A percentile compares a stretch with the other conserved stretches of the same genome.
These are phyloP conservation scores for Delphinus delphis DNA, from an alignment of 2,113 vertebrate species.

Conservation along the genomic window DNA sequence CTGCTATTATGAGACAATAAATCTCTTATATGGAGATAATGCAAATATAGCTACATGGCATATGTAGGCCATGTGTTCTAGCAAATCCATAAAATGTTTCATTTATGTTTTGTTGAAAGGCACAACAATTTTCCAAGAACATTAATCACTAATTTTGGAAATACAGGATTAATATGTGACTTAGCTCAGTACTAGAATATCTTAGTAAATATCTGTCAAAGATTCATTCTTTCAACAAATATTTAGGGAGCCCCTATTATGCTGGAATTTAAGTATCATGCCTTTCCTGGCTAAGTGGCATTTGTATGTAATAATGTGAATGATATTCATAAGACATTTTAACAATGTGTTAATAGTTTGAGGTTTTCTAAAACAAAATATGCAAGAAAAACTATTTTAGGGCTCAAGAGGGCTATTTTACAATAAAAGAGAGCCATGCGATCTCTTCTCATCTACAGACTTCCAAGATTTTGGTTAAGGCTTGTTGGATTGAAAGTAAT, in stretches of 20 bases:
- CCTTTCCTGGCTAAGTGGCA: neutral
- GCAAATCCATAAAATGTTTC: constrained; percentile 47
- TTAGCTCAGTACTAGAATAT: neutral
- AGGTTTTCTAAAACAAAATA: constrained; percentile 31
- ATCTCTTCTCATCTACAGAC: neutral
- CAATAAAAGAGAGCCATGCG: neutral
- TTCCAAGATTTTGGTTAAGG: neutral
- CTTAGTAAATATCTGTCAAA: constrained; percentile 39
- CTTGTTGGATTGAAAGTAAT: neutral
- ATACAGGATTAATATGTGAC: constrained; percentile 14
- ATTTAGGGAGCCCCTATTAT: neutral
- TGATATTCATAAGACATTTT: neutral
- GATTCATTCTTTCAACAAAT: constrained; percentile 21
- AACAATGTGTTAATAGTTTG: neutral
- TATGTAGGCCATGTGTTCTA: constrained; percentile 61
- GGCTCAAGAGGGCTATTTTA: neutral
- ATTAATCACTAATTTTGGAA: constrained; percentile 62
- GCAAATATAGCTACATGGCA: constrained; percentile 48
- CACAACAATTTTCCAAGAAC: constrained; percentile 49
- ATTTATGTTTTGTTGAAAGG: constrained; percentile 69
- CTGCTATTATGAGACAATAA: constrained; percentile 61
- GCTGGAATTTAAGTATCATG: neutral
- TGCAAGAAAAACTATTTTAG: constrained; percentile 11
- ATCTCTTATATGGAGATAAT: constrained; percentile 58
- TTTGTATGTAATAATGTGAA: constrained; percentile 20